Evolutionary conservation across 2,888 invertebrate genomes (phyloP).

Genomic region (Sialis fuliginosa): DNA sequence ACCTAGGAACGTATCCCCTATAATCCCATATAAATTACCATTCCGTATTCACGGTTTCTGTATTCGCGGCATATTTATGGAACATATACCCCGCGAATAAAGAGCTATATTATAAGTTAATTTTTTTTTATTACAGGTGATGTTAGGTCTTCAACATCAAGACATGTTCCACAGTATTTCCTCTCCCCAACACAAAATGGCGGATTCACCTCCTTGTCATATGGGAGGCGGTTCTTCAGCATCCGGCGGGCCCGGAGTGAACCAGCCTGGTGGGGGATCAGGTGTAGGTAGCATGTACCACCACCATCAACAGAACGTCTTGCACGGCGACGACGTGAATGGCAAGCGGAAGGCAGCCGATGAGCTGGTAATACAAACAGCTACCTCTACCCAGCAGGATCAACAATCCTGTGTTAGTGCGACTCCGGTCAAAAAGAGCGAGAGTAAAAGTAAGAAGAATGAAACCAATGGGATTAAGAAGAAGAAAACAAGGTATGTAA

Average conservation of each 20-base stretch:
- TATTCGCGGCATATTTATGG: no score
- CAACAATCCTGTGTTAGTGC: no score
- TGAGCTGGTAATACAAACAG: conserved; percentile 27
- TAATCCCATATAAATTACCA: no score
- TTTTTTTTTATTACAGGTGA: conserved; percentile 49
- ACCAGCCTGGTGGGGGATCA: conserved; percentile 12
- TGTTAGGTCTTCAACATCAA: conserved; percentile 35
- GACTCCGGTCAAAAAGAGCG: conserved; percentile 35
- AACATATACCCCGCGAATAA: no score
- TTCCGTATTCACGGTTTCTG: no score
- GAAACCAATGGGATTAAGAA: conserved; percentile 79
- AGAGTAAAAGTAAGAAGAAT: conserved; percentile 63
- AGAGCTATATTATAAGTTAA: no score
- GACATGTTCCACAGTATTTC: conserved; percentile 27
- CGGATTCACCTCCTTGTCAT: conserved; percentile 25
- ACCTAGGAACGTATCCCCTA: no score
- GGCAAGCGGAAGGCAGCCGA: conserved; percentile 22
- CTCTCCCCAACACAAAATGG: conserved; percentile 25
- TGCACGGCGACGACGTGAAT: conserved; percentile 11
- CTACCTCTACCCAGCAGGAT: conserved; percentile 9
- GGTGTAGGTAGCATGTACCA: conserved; percentile 14
- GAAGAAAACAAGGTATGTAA: conserved; percentile 68
- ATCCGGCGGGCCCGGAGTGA: conserved; percentile 6
- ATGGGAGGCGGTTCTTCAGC: conserved; percentile 21
- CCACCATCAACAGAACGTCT: background rate